Conservation (phyloP, 2,888 invertebrate species). For the Idaea biselata region DNA sequence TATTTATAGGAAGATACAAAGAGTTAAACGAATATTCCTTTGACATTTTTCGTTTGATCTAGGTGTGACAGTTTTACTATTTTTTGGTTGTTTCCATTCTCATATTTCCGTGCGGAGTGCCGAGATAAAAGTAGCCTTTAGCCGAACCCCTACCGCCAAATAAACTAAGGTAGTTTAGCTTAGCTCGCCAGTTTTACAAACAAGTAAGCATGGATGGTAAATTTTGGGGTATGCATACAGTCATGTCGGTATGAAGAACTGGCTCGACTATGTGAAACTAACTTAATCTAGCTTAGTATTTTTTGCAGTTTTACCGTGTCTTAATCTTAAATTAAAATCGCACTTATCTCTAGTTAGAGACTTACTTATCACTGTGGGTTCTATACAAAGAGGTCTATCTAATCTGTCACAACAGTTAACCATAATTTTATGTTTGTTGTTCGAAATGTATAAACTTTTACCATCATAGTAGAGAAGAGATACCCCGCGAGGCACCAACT, state of each 20-base stretch:
- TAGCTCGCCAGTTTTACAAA: too few species aligned
- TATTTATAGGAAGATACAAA: not conserved
- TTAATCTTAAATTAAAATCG: too few species aligned
- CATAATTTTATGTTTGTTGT: not conserved
- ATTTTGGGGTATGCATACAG: not conserved
- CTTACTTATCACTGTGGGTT: not conserved
- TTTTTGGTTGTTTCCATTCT: not conserved
- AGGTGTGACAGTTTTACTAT: not conserved
- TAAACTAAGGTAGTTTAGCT: too few species aligned
- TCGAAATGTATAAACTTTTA: slow-evolving; percentile 1
- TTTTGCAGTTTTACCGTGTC: too few species aligned
- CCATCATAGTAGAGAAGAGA: too few species aligned
- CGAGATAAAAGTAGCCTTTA: too few species aligned
- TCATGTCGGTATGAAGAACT: too few species aligned
- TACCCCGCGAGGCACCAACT: too few species aligned
- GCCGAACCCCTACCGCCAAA: too few species aligned
- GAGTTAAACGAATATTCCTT: not conserved
- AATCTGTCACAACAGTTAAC: not conserved
- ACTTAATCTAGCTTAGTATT: too few species aligned
- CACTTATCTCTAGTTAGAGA: too few species aligned
- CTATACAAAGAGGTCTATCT: not conserved
- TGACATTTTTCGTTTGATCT: not conserved
- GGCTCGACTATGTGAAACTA: too few species aligned
- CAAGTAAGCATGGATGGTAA: not conserved
- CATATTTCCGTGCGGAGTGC: not conserved